phyloP scores from a whole-genome alignment of 1,140 invertebrate genomes.

The Bombus huntii region DNA sequence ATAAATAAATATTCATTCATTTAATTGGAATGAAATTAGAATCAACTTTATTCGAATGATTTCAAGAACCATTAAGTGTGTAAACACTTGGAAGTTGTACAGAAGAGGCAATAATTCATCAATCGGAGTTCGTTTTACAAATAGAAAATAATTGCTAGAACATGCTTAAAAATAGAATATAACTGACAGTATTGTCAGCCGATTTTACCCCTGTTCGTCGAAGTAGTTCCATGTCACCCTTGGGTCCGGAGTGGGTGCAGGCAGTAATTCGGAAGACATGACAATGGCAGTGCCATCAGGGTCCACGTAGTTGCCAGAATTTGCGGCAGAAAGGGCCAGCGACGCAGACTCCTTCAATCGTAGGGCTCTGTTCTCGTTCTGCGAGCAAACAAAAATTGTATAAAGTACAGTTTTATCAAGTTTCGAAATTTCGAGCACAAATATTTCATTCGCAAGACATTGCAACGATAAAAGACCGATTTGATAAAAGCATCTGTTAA shows the following conservation, averaged over 20 bases:
- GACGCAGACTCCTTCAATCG: slow-evolving; percentile 85
- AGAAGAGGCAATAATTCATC: neutral
- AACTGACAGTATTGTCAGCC: neutral
- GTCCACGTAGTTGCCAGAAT: slow-evolving; percentile 79
- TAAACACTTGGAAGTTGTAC: neutral
- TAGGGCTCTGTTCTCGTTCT: slow-evolving; percentile 88
- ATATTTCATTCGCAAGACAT: too few species aligned
- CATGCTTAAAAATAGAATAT: neutral
- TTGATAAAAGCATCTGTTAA: neutral
- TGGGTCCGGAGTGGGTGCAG: slow-evolving; percentile 78
- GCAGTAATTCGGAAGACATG: slow-evolving; percentile 78
- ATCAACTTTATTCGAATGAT: neutral
- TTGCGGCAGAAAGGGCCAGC: slow-evolving; percentile 77
- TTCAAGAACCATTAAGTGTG: neutral
- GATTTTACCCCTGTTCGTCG: slow-evolving; percentile 87
- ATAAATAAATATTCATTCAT: neutral
- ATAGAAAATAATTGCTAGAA: neutral
- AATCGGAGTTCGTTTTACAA: too few species aligned
- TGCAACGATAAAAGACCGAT: too few species aligned
- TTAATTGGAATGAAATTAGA: too few species aligned
- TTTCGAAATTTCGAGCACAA: too few species aligned
- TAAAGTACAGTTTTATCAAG: too few species aligned
- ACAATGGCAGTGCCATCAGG: slow-evolving; percentile 78
- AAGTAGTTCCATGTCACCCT: slow-evolving; percentile 90
- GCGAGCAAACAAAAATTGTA: slow-evolving; percentile 66